Base-by-base conservation (phyloP, 2,888 invertebrate genomes). In the Argyresthia albistria region DNA sequence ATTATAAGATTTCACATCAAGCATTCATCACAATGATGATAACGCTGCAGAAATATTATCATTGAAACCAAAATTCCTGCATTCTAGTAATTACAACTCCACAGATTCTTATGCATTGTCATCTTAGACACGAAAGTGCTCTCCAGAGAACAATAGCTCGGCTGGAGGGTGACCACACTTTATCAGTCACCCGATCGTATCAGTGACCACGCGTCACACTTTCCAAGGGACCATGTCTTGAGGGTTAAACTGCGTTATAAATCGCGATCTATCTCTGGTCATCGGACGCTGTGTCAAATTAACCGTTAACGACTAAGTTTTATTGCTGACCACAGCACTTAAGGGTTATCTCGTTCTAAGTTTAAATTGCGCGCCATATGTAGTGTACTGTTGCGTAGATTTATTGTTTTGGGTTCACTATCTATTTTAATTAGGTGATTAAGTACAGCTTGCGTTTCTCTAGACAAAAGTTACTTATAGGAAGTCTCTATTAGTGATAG, bases 141-240 rank as follows among this genome's bases (percentile, higher is more conserved):
- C 80, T 70, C 78, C 43, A 25, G 82, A 75, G 82, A 61, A 63
- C 73, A 63, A 70, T 77, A 67, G 61, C 58, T 52, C 52, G 69
- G 77, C 74, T 57, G 62, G 70, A 70, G 77, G 76, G 77, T 72
- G 72, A 73, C 70, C 74, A 74, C 74, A 71, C 76, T 78, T 75
- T 81, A 82, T 80, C 81, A 70, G 80, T 69, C 75, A 80, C 68
- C 73, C 72, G 76, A 80, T 74, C 78, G 68, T 73, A 73, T 70
- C 70, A 6, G 67, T 65, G 73, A 69, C 65, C 69, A 60, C 61
- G 57, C 57, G 59, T 56, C 50, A 49, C 42, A 35, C 43, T 36
- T 39, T 35, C 25, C 25, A 25, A 35, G 14, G 35, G 48, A 47
- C 43, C 49, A 43, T 8, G 25, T 39, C 12, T 51, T 25, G 25